These are phyloP conservation scores for Cassiopea xamachana DNA, from an alignment of 30 jellyfish, hydroid and myxozoan species.

Conservation along the genomic window DNA sequence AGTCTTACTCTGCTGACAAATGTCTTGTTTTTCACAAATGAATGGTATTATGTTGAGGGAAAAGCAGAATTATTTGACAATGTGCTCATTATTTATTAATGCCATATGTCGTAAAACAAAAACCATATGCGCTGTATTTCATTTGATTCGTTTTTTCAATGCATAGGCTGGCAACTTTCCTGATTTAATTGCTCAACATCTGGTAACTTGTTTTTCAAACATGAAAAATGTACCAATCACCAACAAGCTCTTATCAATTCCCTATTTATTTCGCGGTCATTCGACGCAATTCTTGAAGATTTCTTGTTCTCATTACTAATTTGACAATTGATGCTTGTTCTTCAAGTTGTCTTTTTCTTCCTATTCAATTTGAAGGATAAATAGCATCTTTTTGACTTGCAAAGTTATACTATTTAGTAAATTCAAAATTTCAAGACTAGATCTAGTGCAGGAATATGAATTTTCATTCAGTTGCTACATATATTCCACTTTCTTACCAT, in stretches of 20 bases:
- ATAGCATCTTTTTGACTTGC: too few species aligned
- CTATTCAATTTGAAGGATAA: too few species aligned
- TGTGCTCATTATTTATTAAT: constrained; percentile 64
- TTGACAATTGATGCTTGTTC: too few species aligned
- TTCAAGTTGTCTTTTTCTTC: too few species aligned
- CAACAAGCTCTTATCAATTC: neutral
- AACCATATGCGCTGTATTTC: constrained; percentile 40
- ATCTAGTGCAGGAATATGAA: too few species aligned
- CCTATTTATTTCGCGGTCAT: neutral
- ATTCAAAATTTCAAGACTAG: too few species aligned
- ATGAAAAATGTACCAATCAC: neutral
- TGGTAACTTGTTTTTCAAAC: constrained; percentile 9
- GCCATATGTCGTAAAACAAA: constrained; percentile 49
- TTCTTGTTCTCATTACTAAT: too few species aligned
- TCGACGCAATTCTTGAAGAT: too few species aligned
- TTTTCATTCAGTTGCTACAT: too few species aligned
- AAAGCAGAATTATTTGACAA: constrained; percentile 15
- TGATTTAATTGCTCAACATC: constrained; percentile 1
- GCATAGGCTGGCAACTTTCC: constrained; percentile 26
- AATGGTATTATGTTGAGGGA: constrained; percentile 32
- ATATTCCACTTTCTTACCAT: too few species aligned
- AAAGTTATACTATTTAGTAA: too few species aligned
- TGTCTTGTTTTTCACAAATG: constrained; percentile 3
- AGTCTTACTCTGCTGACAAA: constrained; percentile 1
- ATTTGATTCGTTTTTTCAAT: constrained; percentile 31